These are phyloP conservation scores for Creontiades dilutus DNA, from an alignment of 2,888 invertebrate genomes.

Conservation along the genomic window DNA sequence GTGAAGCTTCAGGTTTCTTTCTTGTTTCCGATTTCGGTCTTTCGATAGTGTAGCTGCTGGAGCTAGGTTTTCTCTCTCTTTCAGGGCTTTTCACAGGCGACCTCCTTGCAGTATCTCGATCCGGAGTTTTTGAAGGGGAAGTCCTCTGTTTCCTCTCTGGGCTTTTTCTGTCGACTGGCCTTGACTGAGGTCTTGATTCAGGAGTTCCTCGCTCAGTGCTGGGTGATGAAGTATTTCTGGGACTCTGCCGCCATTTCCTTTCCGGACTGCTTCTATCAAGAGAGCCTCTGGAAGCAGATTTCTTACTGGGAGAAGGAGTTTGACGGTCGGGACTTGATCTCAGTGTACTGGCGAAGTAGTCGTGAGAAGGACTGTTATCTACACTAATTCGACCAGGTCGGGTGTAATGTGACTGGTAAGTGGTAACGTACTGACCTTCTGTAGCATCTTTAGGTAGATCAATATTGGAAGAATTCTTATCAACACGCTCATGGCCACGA, in stretches of 20 bases:
- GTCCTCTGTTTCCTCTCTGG: slow-evolving; percentile 70
- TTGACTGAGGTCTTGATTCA: slow-evolving; percentile 38
- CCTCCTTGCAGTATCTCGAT: slow-evolving; percentile 74
- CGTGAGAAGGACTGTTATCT: slow-evolving; percentile 86
- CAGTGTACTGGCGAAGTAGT: slow-evolving; percentile 87
- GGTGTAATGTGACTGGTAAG: slow-evolving; percentile 82
- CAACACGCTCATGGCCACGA: slow-evolving; percentile 36
- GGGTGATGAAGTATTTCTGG: slow-evolving; percentile 74
- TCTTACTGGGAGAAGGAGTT: slow-evolving; percentile 77
- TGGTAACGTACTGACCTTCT: slow-evolving; percentile 81
- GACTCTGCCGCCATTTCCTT: slow-evolving; percentile 73
- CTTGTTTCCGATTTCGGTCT: slow-evolving; percentile 58
- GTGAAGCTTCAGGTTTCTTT: slow-evolving; percentile 60
- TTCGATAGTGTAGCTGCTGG: slow-evolving; percentile 75
- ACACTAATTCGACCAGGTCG: slow-evolving; percentile 80
- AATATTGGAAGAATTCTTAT: slow-evolving; percentile 68
- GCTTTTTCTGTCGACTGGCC: slow-evolving; percentile 21
- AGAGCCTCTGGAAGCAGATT: slow-evolving; percentile 75
- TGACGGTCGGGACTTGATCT: slow-evolving; percentile 82
- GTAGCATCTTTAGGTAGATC: slow-evolving; percentile 75
- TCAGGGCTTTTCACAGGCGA: slow-evolving; percentile 74
- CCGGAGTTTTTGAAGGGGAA: slow-evolving; percentile 73
- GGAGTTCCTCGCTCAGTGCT: slow-evolving; percentile 48
- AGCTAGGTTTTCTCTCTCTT: slow-evolving; percentile 75
- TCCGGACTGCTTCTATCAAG: slow-evolving; percentile 77